Base-by-base conservation (phyloP, 2,113 vertebrate species). In the Dasyprocta punctata region DNA sequence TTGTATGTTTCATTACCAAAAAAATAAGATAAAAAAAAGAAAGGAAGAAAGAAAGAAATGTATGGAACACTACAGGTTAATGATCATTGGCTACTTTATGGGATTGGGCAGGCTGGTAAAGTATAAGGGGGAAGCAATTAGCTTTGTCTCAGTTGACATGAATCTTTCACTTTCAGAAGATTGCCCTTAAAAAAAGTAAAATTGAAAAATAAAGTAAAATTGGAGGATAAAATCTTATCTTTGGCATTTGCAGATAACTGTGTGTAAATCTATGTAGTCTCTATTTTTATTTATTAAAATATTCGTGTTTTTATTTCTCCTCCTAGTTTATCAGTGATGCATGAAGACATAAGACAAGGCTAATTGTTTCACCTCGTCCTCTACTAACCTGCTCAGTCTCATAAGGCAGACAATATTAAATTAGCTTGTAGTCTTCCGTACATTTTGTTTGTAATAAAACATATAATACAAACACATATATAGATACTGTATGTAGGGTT, bases 201-300 rank as follows among this genome's bases (percentile, higher is more conserved):
- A 58, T 38, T 41, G 38, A 54, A 87, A n/a, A 86, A 41, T 73
- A 24, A 69, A 36, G 41, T 36, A 91, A 93, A 73, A 63, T 73
- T 65, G 58, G 88, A 94, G 86, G 80, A 1, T 38, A n/a, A 95
- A 60, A 49, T 87, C 89, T 63, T n/a, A n/a, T 93, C 94, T 87
- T 56, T 47, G 67, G 56, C 44, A 67, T 82, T 85, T 38, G 54
- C 73, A 41, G 95, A 67, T 85, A 94, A 61, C 41, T 90, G 26
- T 78, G 4, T 60, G 58, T 63, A 47, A 71, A 58, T 47, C 82
- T 92, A 44, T 86, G 93, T n/a, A 88, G 94, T 61, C 90, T 94
- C 73, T 58, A 3, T 85, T 89, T 95, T 89, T 89, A 24, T 22
- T 36, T 86, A 5, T 54, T 63, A 10, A 33, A 44, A 69, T 89